A percentile compares a stretch with the other conserved stretches of the same genome.
phyloP scores from a whole-genome alignment of 2,797 vertebrate genomes.

The Lepus townsendii region DNA sequence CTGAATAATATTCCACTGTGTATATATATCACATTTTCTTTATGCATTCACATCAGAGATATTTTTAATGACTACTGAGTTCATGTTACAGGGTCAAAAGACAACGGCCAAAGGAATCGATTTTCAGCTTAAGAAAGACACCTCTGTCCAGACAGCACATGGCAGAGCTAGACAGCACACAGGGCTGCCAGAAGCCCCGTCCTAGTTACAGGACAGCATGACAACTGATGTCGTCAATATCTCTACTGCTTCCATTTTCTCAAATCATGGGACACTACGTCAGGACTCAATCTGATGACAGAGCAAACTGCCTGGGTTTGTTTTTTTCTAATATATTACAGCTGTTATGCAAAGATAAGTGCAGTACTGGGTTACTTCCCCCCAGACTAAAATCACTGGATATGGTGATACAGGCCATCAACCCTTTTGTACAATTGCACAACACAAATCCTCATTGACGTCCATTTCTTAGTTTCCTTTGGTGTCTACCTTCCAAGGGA shows the following conservation, averaged over 20 bases:
- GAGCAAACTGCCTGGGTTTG: neutral
- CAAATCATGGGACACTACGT: neutral
- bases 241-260: neutral
- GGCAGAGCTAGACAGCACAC: neutral
- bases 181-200: neutral
- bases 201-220: neutral
- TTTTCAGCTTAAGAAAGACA: neutral
- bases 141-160: neutral
- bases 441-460: constrained; percentile 34
- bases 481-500: constrained; percentile 7
- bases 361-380: neutral
- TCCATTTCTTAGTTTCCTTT: constrained; percentile 56
- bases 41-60: neutral
- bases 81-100: neutral
- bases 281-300: neutral
- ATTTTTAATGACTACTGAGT: constrained; percentile 58
- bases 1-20: too few species aligned
- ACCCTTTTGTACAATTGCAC: constrained; percentile 38
- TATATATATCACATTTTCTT: too few species aligned
- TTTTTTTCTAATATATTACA: neutral
- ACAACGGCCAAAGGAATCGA: constrained; percentile 4
- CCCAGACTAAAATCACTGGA: neutral
- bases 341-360: neutral
- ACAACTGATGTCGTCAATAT: neutral
- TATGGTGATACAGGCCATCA: too few species aligned